phyloP scores from a whole-genome alignment of 2,888 invertebrate genomes.

The Lumbricus terrestris region DNA sequence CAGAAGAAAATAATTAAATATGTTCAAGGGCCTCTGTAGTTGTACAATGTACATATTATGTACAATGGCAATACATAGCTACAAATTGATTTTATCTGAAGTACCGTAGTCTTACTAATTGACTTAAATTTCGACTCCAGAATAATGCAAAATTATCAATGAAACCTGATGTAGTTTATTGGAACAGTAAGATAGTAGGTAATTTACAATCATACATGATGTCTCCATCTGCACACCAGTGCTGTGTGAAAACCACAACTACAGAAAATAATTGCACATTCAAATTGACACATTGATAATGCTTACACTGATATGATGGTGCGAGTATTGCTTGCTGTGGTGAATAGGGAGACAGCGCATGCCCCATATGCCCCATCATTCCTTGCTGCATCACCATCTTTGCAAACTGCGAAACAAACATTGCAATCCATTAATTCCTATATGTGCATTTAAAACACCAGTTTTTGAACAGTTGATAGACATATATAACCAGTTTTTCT shows the following conservation, averaged over 20 bases:
- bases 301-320: constrained; percentile 3
- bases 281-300: background rate
- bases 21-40: background rate
- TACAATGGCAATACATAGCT: background rate
- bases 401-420: constrained; percentile 25
- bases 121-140: background rate
- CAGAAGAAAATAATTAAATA: background rate
- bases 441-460: background rate
- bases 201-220: background rate
- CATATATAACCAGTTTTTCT: background rate
- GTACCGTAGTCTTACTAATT: background rate
- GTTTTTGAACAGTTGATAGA: background rate
- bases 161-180: background rate
- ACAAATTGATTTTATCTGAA: background rate
- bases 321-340: constrained; percentile 22
- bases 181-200: background rate
- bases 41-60: background rate
- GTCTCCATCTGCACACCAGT: background rate
- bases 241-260: background rate
- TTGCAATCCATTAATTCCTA: background rate
- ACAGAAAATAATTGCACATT: background rate
- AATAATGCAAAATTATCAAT: background rate
- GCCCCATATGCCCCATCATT: constrained; percentile 30
- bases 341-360: constrained; percentile 20
- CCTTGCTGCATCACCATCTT: constrained; percentile 34